phyloP scores from a whole-genome alignment of 2,113 vertebrate species.

The Phalacrocorax carbo region DNA sequence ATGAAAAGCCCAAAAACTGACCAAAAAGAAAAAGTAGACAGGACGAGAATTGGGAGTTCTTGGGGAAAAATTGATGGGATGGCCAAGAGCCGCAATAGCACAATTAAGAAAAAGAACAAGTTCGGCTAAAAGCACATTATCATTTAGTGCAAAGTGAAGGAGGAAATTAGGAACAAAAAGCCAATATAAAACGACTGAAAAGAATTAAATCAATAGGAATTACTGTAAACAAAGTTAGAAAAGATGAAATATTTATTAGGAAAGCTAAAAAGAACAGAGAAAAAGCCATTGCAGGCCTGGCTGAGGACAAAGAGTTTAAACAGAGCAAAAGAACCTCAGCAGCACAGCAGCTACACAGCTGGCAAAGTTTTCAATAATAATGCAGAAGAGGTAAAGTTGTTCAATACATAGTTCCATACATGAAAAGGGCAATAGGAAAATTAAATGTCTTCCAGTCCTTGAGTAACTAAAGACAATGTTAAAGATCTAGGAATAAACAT shows the following conservation, averaged over 20 bases:
- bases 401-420: not conserved
- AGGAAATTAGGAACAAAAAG: constrained; percentile 29
- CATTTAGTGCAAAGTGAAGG: not conserved
- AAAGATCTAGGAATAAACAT: constrained; percentile 6
- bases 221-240: constrained; percentile 33
- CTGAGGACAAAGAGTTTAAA: not conserved
- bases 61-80: not conserved
- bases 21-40: not conserved
- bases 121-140: not conserved
- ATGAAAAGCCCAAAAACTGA: not conserved
- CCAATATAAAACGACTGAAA: constrained; percentile 6
- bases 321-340: not conserved
- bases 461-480: not conserved
- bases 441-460: not conserved
- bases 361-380: not conserved
- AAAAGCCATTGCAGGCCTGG: not conserved
- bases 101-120: not conserved
- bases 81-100: not conserved
- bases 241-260: constrained; percentile 43
- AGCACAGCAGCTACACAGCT: not conserved
- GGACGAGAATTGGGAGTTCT: not conserved
- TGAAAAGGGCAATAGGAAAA: not conserved
- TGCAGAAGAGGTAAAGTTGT: not conserved
- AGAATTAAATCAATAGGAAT: constrained; percentile 27
- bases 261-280: not conserved